Evolutionary conservation across 2,113 vertebrate species (phyloP).

Genomic region (Bos indicus): DNA sequence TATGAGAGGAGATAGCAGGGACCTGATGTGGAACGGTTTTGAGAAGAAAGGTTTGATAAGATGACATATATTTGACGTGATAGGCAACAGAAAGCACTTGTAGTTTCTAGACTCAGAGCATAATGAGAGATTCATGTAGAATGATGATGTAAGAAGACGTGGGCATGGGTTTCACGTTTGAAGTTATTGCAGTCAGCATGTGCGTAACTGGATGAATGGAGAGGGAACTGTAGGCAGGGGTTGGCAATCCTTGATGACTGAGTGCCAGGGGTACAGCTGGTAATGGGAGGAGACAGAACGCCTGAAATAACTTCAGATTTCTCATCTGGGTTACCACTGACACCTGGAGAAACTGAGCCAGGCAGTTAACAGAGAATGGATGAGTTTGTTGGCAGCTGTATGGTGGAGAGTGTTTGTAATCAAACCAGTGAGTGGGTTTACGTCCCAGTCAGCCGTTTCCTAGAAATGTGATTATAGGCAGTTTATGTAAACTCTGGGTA

Average conservation of each 20-base stretch:
- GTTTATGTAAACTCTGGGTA: background rate
- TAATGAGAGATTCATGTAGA: background rate
- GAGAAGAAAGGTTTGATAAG: background rate
- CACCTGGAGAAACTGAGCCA: background rate
- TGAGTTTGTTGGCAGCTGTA: background rate
- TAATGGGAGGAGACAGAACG: background rate
- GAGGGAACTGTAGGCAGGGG: background rate
- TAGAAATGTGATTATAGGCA: background rate
- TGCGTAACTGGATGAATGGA: background rate
- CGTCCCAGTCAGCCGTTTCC: background rate
- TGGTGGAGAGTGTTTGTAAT: background rate
- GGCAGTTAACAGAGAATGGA: background rate
- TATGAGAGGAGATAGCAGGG: background rate
- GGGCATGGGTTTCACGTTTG: background rate
- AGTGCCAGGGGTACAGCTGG: background rate
- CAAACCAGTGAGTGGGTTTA: background rate
- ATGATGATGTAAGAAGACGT: background rate
- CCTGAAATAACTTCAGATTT: background rate
- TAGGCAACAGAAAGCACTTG: background rate
- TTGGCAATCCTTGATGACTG: background rate
- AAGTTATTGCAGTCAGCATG: background rate
- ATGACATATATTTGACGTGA: background rate
- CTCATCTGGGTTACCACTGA: background rate
- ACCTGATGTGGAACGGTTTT: background rate
- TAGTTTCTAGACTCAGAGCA: background rate